Evolutionary conservation across 1,140 invertebrate genomes (phyloP), one percentile per base, ranked within the genome.

Genomic region (Dolichoris vasculosae): DNA sequence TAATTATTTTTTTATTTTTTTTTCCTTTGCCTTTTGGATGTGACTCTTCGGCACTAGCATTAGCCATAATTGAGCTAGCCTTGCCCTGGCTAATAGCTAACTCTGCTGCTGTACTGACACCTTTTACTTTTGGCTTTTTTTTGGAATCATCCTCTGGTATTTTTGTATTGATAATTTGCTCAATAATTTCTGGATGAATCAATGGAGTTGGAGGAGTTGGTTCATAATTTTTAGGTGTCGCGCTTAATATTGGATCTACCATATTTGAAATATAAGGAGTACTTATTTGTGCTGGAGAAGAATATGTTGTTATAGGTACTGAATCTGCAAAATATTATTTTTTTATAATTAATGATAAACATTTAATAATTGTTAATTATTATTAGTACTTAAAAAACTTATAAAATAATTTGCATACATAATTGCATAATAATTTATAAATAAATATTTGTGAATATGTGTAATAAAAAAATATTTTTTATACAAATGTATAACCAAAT

Each of bases 1-100:
- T 94, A 55, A 99, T 95, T 63, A 97, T 93, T 89, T 96, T 97
- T 78, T 95, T 95, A 91, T 96, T 97, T 90, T 95, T 96, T 87
- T 94, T 95, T 88, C 94, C 95, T 88, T 95, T 95, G 1, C 94
- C 94, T 84, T 94, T 94, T n/a, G 95, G 94, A 89, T 95, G 95
- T 63, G 93, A 94, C 80, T 95, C 94, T 86, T 95, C 95, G 17
- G 95, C 94, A 88, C 94, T 95, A 11, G 94, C 94, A 91, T 95
- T 94, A 1, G 94, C 94, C 88, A 94, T 94, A 46, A 92, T 93
- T 1, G 91, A 93, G 86, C 92, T 94, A 0, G 93, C 92, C 88
- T 93, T 93, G 13, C 92, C 92, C 87, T 94, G 93, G 86, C 93
- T 94, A 77, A 94, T 93, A 6, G 92, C 92, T 55, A 93, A 88